Conservation (phyloP, 2,113 vertebrate genomes). For the Tachysurus vachellii region DNA sequence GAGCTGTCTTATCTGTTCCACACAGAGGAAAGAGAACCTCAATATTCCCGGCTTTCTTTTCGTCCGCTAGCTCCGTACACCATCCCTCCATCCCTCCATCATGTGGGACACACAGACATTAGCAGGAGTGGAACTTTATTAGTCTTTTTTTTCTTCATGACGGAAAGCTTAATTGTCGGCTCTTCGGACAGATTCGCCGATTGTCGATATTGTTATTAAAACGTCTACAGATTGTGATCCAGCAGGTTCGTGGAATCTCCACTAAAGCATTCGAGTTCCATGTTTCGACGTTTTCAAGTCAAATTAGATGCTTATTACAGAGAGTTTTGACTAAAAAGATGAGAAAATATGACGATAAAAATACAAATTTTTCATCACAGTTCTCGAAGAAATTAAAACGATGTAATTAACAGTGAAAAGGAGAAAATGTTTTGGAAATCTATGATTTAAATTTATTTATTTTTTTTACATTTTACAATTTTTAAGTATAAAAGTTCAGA, state of each 20-base stretch:
- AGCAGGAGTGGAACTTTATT: neutral
- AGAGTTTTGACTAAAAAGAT: neutral
- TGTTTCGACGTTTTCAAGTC: neutral
- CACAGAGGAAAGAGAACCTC: slow-evolving; percentile 87
- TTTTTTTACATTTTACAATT: neutral
- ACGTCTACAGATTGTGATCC: neutral
- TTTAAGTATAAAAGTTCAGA: neutral
- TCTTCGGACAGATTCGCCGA: neutral
- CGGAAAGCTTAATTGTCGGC: slow-evolving; percentile 26
- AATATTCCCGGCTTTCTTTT: slow-evolving; percentile 84
- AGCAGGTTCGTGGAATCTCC: neutral
- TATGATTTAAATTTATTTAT: no score
- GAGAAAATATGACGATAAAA: neutral
- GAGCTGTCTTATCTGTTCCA: slow-evolving; percentile 93
- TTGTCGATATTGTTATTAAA: slow-evolving; percentile 1
- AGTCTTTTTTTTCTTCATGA: neutral
- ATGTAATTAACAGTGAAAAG: neutral
- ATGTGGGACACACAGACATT: neutral
- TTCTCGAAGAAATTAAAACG: neutral
- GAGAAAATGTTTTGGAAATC: neutral
- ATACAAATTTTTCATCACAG: neutral
- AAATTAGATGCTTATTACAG: neutral
- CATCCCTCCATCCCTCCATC: slow-evolving; percentile 27
- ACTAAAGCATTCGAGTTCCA: neutral
- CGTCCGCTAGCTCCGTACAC: slow-evolving; percentile 62